phyloP scores from a whole-genome alignment of 1,140 invertebrate genomes.

The Coptotermes formosanus region DNA sequence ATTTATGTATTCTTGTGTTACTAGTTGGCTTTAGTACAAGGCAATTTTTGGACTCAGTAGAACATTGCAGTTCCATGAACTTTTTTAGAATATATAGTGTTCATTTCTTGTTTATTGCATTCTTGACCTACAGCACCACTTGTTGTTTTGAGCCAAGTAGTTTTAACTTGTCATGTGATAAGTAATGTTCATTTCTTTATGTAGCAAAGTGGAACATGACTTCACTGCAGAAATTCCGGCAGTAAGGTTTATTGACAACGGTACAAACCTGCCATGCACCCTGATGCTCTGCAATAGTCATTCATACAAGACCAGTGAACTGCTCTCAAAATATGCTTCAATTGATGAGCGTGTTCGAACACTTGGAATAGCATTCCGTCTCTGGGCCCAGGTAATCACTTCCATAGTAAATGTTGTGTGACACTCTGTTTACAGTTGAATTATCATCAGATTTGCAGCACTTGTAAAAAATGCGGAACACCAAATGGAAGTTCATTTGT shows the following conservation, averaged over 20 bases:
- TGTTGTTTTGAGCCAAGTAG: no score
- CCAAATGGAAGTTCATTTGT: no score
- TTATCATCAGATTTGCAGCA: not conserved
- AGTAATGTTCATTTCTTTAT: not conserved
- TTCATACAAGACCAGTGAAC: not conserved
- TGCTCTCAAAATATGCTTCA: conserved; percentile 9
- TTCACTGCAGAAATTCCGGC: conserved; percentile 2
- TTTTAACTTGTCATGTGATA: not conserved
- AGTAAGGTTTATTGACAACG: not conserved
- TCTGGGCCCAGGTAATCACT: conserved; percentile 21
- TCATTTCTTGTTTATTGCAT: no score
- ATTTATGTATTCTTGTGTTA: no score
- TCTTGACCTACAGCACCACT: no score
- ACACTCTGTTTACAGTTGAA: not conserved
- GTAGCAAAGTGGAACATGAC: not conserved
- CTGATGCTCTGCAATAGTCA: not conserved
- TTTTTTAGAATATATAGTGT: no score
- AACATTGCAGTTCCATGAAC: no score
- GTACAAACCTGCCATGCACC: not conserved
- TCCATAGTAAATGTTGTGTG: not conserved
- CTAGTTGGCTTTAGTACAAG: no score
- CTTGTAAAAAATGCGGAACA: not conserved
- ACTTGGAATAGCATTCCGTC: conserved; percentile 5
- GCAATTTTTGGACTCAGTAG: no score
- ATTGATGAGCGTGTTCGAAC: not conserved